Evolutionary conservation across 2,113 vertebrate genomes (phyloP).

Genomic region (Leuciscus idus): DNA sequence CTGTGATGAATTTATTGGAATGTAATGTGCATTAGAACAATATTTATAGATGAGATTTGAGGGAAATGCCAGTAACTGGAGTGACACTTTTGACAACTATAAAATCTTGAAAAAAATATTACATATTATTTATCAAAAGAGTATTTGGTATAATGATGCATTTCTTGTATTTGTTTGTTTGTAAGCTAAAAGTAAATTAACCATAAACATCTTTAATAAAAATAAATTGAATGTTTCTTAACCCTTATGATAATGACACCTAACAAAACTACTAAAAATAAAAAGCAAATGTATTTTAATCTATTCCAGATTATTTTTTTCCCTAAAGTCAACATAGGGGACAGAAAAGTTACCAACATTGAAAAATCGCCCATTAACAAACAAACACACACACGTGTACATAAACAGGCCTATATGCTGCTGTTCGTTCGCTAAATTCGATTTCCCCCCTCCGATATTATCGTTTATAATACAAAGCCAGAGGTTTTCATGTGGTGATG

Average conservation of each 20-base stretch:
- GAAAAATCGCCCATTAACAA: not conserved
- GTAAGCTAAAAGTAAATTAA: not conserved
- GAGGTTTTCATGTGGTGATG: not conserved
- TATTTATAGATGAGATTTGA: not conserved
- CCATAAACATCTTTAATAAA: not conserved
- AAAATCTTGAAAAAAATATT: too few relatives aligned
- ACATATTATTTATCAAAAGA: not conserved
- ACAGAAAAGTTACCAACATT: not conserved
- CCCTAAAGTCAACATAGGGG: not conserved
- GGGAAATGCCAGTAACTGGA: not conserved
- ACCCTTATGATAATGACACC: not conserved
- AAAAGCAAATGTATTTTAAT: not conserved
- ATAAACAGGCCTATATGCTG: not conserved
- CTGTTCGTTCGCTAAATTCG: not conserved
- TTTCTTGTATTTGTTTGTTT: not conserved
- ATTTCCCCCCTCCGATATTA: not conserved
- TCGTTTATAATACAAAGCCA: not conserved
- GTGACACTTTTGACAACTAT: not conserved
- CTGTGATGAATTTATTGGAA: not conserved
- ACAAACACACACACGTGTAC: not conserved
- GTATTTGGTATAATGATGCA: not conserved
- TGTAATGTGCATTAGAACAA: not conserved
- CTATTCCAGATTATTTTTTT: not conserved
- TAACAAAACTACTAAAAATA: not conserved
- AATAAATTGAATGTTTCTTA: too few relatives aligned